Conservation (phyloP, 23 tunicate genomes). For the Clavelina lepadiformis region DNA sequence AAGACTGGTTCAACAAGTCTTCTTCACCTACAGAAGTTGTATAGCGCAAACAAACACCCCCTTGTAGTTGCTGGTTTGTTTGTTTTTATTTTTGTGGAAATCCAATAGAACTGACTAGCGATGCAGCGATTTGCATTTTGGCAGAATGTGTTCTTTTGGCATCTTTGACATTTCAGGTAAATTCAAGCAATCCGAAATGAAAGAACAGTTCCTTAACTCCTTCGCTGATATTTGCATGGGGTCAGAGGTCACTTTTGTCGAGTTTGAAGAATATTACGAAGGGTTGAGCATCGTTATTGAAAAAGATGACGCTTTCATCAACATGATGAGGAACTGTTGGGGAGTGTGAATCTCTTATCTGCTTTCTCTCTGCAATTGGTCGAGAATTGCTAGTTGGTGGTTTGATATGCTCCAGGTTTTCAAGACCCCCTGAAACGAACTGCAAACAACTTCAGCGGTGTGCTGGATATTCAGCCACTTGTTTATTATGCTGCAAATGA, state of each 20-base stretch:
- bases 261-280: conserved; percentile 93
- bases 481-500: too few species aligned
- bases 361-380: too few species aligned
- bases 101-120: too few species aligned
- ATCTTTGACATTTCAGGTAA: conserved; percentile 27
- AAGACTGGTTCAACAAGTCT: conserved; percentile 61
- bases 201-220: conserved; percentile 56
- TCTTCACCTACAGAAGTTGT: conserved; percentile 70
- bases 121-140: too few species aligned
- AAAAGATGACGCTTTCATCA: conserved; percentile 65
- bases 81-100: too few species aligned
- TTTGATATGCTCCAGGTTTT: too few species aligned
- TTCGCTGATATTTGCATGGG: conserved; percentile 28
- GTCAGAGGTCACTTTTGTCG: conserved; percentile 56
- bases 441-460: too few species aligned
- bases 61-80: conserved; percentile 70
- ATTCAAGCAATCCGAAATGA: conserved; percentile 64
- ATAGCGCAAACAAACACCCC: conserved; percentile 79
- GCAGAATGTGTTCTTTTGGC: too few species aligned
- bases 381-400: too few species aligned
- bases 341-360: conserved; percentile 48
- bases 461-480: too few species aligned
- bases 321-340: conserved; percentile 94
- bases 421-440: too few species aligned
- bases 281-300: conserved; percentile 62